Conservation (phyloP, 92 coral and sea anemone species). For the Porites lobata region DNA sequence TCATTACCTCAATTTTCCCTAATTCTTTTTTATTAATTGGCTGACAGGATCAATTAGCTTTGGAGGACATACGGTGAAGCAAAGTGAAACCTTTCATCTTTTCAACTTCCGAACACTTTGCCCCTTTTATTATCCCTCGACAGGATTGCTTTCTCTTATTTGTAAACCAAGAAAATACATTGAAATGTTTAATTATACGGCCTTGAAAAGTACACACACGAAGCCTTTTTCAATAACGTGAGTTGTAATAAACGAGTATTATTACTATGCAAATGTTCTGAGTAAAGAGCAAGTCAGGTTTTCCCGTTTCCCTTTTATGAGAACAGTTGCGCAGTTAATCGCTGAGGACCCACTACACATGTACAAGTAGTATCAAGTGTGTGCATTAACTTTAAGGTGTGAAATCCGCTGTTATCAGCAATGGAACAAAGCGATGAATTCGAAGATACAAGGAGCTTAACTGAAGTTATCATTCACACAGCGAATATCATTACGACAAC, state of each 20-base stretch:
- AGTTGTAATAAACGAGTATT: neutral
- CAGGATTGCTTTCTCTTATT: neutral
- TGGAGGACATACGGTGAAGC: neutral
- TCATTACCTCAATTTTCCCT: neutral
- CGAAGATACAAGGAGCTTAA: slow-evolving; percentile 53
- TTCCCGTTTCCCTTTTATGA: neutral
- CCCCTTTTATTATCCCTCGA: neutral
- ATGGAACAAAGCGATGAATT: neutral
- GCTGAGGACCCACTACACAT: no score
- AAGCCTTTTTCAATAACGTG: neutral
- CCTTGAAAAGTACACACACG: neutral
- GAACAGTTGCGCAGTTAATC: neutral
- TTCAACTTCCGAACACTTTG: neutral
- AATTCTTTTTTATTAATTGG: neutral
- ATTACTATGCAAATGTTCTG: neutral
- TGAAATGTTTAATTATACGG: neutral
- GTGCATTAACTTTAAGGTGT: neutral
- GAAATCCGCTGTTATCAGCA: neutral
- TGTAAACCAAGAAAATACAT: neutral
- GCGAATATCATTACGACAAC: slow-evolving; percentile 50
- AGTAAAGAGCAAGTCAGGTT: neutral
- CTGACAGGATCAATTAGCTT: neutral
- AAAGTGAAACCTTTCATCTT: neutral
- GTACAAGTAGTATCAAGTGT: no score
- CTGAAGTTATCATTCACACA: slow-evolving; percentile 65